Conservation (phyloP, 2,888 invertebrate genomes). For the Mayetiola destructor region DNA sequence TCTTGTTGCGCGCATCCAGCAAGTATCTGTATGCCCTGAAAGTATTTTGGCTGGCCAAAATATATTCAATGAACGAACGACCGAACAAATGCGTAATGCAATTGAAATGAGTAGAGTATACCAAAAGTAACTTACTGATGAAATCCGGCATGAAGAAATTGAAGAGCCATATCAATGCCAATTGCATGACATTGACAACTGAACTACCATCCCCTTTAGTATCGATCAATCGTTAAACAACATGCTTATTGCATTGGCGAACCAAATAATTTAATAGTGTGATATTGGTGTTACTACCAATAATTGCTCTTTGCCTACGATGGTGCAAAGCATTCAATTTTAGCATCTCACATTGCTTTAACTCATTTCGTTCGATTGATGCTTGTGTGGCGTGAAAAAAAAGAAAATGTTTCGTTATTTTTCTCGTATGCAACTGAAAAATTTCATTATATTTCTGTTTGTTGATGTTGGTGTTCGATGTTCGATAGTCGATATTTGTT, state of each 20-base stretch:
- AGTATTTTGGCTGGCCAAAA: too few relatives aligned
- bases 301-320: neutral
- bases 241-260: too few relatives aligned
- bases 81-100: too few relatives aligned
- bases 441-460: neutral
- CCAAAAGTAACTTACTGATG: too few relatives aligned
- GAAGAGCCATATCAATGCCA: constrained; percentile 8
- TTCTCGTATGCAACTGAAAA: neutral
- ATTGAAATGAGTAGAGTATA: too few relatives aligned
- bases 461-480: neutral
- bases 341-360: neutral
- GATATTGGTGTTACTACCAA: too few relatives aligned
- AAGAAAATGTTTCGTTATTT: constrained; percentile 7
- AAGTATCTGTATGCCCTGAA: too few relatives aligned
- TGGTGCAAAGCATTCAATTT: neutral
- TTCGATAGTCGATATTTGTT: neutral
- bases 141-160: neutral
- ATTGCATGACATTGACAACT: neutral
- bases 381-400: neutral
- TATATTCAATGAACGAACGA: too few relatives aligned
- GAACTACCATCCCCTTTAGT: neutral
- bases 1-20: too few relatives aligned
- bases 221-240: too few relatives aligned
- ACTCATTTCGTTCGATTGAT: neutral
- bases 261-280: too few relatives aligned